phyloP scores from a whole-genome alignment of 2,113 vertebrate genomes.

The Ageneiosus marmoratus region DNA sequence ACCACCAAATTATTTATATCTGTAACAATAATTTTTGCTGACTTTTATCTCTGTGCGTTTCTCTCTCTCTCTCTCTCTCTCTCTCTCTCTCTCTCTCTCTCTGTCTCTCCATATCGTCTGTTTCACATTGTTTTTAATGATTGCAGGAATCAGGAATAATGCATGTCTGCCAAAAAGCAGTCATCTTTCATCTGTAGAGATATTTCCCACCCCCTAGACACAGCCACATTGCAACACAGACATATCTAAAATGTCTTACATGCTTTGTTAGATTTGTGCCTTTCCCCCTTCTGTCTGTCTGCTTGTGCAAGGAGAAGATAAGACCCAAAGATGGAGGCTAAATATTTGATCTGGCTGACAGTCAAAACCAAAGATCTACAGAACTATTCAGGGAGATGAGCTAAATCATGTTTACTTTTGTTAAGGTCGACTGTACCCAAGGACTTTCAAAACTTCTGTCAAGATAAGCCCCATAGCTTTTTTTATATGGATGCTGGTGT shows the following conservation, averaged over 20 bases:
- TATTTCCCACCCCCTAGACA: background rate
- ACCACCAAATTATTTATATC: background rate
- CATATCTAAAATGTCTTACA: conserved; percentile 35
- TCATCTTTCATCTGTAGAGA: conserved; percentile 41
- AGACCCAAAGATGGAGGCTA: background rate
- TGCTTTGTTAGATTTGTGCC: conserved; percentile 31
- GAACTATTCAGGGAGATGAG: background rate
- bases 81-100: background rate
- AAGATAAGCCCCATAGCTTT: conserved; percentile 7
- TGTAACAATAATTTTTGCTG: background rate
- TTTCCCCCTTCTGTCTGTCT: conserved; percentile 27
- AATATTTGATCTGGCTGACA: conserved; percentile 43
- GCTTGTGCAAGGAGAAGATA: conserved; percentile 29
- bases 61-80: background rate
- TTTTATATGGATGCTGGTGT: conserved; percentile 12
- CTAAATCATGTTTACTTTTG: conserved; percentile 22
- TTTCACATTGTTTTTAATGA: conserved; percentile 25
- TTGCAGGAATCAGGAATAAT: conserved; percentile 29
- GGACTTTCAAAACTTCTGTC: background rate
- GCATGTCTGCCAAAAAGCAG: conserved; percentile 32
- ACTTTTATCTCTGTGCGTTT: background rate
- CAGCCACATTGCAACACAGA: conserved; percentile 41
- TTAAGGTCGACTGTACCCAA: conserved; percentile 14
- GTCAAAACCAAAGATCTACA: conserved; percentile 1
- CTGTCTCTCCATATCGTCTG: conserved; percentile 1